A percentile compares a stretch with the other conserved stretches of the same genome.
phyloP scores from a whole-genome alignment of 2,797 vertebrate genomes.

The Antrozous pallidus region DNA sequence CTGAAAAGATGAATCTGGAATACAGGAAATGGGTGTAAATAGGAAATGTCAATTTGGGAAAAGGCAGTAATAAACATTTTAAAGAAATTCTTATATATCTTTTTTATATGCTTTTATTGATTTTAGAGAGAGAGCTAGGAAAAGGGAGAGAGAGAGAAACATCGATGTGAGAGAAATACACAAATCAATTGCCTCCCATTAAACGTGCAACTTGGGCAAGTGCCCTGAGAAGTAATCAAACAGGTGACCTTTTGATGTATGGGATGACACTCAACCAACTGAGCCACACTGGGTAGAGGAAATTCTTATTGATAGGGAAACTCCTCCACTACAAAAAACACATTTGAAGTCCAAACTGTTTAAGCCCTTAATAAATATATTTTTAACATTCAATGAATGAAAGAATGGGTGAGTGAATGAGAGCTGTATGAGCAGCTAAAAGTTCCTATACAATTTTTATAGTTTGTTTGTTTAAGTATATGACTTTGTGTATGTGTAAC shows the following conservation, averaged over 20 bases:
- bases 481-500: neutral
- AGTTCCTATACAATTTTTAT: neutral
- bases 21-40: neutral
- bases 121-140: too few species aligned
- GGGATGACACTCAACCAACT: too few species aligned
- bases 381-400: neutral
- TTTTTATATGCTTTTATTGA: too few species aligned
- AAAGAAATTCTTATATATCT: neutral
- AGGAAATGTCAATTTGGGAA: neutral
- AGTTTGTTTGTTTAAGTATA: neutral
- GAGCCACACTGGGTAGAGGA: neutral
- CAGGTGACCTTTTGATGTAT: too few species aligned
- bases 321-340: neutral
- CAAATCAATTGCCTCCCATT: too few species aligned
- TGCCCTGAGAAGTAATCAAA: too few species aligned
- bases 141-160: too few species aligned
- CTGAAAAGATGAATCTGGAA: neutral
- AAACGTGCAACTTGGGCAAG: too few species aligned
- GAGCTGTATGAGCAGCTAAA: neutral
- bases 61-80: neutral
- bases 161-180: too few species aligned
- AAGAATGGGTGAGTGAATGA: neutral
- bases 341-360: neutral
- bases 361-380: neutral
- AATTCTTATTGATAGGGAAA: neutral